A percentile compares a stretch with the other conserved stretches of the same genome.
These are phyloP conservation scores for Pachycephus smyrnensis DNA, from an alignment of 2,888 invertebrate species.

Conservation along the genomic window DNA sequence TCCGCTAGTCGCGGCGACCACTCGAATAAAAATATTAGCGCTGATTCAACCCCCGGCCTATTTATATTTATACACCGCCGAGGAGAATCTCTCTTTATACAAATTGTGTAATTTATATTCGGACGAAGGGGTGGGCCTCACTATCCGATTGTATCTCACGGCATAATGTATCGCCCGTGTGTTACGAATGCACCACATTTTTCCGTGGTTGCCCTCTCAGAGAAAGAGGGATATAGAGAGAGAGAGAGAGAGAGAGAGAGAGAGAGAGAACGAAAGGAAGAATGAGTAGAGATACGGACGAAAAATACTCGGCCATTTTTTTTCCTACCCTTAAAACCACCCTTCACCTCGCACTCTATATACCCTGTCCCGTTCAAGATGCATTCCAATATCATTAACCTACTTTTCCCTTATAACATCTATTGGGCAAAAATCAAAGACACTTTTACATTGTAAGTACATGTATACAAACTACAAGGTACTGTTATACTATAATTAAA, in stretches of 20 bases:
- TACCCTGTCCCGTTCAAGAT: slow-evolving; percentile 4
- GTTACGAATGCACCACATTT: slow-evolving; percentile 26
- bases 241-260: neutral
- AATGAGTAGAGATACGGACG: neutral
- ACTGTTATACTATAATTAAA: too few species aligned
- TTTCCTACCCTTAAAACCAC: slow-evolving; percentile 3
- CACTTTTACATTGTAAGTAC: too few species aligned
- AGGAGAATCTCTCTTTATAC: slow-evolving; percentile 32
- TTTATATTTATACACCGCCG: slow-evolving; percentile 1
- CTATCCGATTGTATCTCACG: slow-evolving; percentile 29
- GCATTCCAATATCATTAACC: slow-evolving; percentile 28
- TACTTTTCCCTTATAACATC: slow-evolving; percentile 8
- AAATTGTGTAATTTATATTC: slow-evolving; percentile 45
- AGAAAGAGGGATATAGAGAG: neutral
- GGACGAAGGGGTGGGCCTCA: slow-evolving; percentile 7
- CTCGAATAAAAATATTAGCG: neutral
- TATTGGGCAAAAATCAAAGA: too few species aligned
- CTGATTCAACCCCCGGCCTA: neutral
- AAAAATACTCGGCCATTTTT: slow-evolving; percentile 7
- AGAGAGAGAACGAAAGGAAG: too few species aligned
- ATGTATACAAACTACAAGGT: too few species aligned
- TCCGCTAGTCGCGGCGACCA: neutral
- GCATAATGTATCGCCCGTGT: slow-evolving; percentile 21
- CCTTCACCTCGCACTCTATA: too few species aligned
- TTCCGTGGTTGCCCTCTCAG: slow-evolving; percentile 1